Percentiles rank a stretch among this genome's conserved stretches.
Conservation (phyloP, 2,888 invertebrate species). For the Drosophila kambysellisi region DNA sequence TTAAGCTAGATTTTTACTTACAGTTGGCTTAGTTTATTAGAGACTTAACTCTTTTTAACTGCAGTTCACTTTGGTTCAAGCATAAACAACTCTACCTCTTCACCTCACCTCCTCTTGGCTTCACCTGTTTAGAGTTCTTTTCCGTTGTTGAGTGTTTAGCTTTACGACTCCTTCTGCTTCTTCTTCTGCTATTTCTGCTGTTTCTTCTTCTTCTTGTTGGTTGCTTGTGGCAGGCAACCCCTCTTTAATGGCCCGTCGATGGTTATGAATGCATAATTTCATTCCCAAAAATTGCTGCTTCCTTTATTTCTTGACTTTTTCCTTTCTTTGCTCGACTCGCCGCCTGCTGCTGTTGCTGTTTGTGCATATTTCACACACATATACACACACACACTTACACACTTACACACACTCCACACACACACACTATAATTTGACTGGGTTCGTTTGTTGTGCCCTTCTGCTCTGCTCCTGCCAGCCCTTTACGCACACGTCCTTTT, state of each 20-base stretch:
- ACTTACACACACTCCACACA: conserved; percentile 45
- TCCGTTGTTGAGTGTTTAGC: conserved; percentile 11
- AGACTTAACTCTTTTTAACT: conserved; percentile 38
- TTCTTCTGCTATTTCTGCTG: no score
- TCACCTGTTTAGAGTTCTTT: conserved; percentile 36
- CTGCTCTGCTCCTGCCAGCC: conserved; percentile 20
- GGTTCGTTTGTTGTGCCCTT: conserved; percentile 12
- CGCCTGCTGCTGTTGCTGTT: conserved; percentile 23
- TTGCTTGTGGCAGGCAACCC: conserved; percentile 27
- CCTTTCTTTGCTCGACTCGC: conserved; percentile 9
- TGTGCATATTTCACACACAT: conserved; percentile 48
- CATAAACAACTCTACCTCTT: not conserved
- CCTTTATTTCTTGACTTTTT: conserved; percentile 28
- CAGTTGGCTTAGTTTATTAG: conserved; percentile 27
- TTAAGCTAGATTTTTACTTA: conserved; percentile 3
- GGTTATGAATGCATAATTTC: conserved; percentile 78
- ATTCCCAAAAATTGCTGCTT: conserved; percentile 63
- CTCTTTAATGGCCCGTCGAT: conserved; percentile 58
- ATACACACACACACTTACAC: conserved; percentile 44
- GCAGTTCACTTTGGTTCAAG: conserved; percentile 43
- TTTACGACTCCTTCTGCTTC: conserved; percentile 25
- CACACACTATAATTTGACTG: conserved; percentile 49
- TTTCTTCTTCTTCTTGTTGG: not conserved
- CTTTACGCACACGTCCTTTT: conserved; percentile 24
- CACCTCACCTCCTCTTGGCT: not conserved